phyloP scores from a whole-genome alignment of 2,113 vertebrate genomes.

The Gasterosteus nipponicus region DNA sequence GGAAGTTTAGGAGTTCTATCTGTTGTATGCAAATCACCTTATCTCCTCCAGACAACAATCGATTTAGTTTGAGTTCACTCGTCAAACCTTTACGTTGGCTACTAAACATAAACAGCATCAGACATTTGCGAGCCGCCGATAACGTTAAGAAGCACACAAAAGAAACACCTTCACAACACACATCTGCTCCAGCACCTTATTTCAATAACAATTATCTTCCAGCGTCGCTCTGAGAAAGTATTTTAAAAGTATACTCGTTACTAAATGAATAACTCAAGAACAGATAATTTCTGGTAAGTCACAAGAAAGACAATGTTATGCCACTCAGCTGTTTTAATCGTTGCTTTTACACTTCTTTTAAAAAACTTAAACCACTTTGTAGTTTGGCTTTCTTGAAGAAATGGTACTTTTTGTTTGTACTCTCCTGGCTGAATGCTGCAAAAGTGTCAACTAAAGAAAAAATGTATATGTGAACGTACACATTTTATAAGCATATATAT shows the following conservation, averaged over 20 bases:
- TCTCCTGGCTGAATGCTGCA: no score
- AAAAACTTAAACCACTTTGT: no score
- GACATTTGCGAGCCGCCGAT: neutral
- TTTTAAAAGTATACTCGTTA: neutral
- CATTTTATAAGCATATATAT: no score
- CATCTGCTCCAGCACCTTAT: neutral
- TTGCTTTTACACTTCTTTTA: no score
- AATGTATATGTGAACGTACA: no score
- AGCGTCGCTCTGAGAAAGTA: neutral
- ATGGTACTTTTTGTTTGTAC: neutral
- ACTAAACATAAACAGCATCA: neutral
- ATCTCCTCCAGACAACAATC: neutral
- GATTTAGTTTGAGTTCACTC: neutral
- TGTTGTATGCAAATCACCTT: no score
- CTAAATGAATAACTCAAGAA: neutral
- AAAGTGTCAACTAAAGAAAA: no score
- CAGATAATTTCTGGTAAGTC: neutral
- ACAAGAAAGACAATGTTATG: neutral
- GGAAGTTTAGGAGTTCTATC: no score
- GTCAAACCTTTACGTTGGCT: neutral
- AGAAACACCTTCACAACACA: neutral
- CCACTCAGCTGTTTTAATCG: no score
- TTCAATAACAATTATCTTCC: neutral
- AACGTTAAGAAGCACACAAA: neutral
- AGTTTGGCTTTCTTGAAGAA: no score